These are phyloP conservation scores for Pangasius macronema DNA, from an alignment of 2,797 vertebrate species.

Conservation along the genomic window DNA sequence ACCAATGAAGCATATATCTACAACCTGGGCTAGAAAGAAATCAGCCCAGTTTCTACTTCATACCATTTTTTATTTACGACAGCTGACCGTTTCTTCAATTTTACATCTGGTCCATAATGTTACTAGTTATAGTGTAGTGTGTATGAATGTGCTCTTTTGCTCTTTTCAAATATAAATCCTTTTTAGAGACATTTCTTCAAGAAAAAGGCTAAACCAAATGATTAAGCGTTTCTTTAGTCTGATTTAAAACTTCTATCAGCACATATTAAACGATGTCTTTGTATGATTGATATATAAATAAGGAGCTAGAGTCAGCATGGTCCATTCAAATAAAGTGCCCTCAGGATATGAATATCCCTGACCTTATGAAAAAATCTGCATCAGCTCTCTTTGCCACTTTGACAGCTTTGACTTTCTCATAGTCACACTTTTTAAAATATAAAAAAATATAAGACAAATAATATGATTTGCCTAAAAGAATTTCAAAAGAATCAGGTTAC, in stretches of 20 bases:
- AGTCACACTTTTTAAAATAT: slow-evolving; percentile 2
- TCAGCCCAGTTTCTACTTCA: not conserved
- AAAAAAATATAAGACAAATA: not conserved
- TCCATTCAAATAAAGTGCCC: slow-evolving; percentile 15
- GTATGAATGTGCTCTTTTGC: not conserved
- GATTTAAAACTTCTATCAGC: slow-evolving; percentile 16
- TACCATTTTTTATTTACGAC: not conserved
- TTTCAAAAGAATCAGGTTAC: not conserved
- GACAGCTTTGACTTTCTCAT: slow-evolving; percentile 29
- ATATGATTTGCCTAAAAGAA: not conserved
- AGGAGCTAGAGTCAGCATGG: slow-evolving; percentile 30
- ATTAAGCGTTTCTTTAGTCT: not conserved
- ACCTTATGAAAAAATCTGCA: slow-evolving; percentile 44
- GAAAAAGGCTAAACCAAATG: not conserved
- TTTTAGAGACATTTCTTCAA: not conserved
- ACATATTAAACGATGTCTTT: not conserved
- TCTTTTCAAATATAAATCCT: not conserved
- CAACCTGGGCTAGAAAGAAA: not conserved
- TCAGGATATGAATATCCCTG: slow-evolving; percentile 31
- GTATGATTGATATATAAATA: slow-evolving; percentile 17
- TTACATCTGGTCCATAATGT: not conserved
- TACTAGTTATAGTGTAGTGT: not conserved
- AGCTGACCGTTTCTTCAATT: not conserved
- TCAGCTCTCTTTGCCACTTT: slow-evolving; percentile 41
- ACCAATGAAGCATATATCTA: not conserved